Percentiles rank a stretch among this genome's conserved stretches.
These are phyloP conservation scores for Drosophila trapezifrons DNA, from an alignment of 1,140 invertebrate genomes.

Conservation along the genomic window DNA sequence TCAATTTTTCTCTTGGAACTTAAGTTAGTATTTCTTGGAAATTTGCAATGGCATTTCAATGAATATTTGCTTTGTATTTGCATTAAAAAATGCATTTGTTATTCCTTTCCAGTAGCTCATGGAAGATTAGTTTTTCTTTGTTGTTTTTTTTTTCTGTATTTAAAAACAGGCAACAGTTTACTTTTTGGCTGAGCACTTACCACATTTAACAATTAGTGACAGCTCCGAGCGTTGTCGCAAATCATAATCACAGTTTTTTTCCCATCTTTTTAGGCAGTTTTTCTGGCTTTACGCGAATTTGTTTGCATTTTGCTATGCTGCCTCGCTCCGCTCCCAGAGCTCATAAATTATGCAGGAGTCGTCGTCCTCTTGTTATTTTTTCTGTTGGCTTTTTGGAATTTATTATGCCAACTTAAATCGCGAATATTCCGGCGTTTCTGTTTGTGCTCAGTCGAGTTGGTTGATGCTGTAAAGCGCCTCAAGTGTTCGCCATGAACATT, in stretches of 20 bases:
- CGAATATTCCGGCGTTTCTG: constrained; percentile 32
- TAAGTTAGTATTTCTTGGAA: no score
- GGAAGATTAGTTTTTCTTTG: background rate
- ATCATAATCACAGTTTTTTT: constrained; percentile 39
- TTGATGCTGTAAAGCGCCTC: constrained; percentile 46
- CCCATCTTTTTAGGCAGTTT: constrained; percentile 25
- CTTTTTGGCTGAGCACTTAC: constrained; percentile 29
- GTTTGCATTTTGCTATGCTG: constrained; percentile 30
- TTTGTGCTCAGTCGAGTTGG: constrained; percentile 23
- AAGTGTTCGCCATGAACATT: constrained; percentile 53
- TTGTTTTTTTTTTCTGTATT: background rate
- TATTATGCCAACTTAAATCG: constrained; percentile 57
- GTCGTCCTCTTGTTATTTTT: constrained; percentile 33
- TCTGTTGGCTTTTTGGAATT: constrained; percentile 45
- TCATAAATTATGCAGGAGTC: constrained; percentile 70
- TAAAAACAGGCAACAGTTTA: background rate
- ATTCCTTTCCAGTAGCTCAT: background rate
- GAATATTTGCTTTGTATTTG: background rate
- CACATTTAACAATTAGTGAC: constrained; percentile 68
- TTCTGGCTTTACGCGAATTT: constrained; percentile 19
- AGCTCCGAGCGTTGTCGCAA: constrained; percentile 30
- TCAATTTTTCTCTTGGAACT: no score
- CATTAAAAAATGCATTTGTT: background rate
- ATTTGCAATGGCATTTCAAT: background rate
- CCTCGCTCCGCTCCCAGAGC: constrained; percentile 4